Base-by-base conservation (phyloP, 2,113 vertebrate species). In the Colistium nudipinnis region DNA sequence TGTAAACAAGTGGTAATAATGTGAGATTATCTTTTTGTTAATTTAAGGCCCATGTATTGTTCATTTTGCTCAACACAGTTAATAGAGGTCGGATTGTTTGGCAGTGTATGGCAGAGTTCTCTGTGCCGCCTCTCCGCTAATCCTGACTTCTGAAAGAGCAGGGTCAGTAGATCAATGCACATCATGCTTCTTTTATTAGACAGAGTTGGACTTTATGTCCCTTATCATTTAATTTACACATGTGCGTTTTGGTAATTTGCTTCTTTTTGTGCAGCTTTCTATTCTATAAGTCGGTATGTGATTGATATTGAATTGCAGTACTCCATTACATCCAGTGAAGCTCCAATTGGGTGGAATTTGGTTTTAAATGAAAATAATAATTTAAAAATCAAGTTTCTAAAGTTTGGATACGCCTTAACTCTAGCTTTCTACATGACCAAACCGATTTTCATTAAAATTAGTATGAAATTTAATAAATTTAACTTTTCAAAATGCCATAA, bases 151-250 rank as follows among this genome's bases (percentile, higher is more conserved):
- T n/a, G 17, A 36, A 54, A 62, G 17, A 73, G 49, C 25, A 36
- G 49, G 27, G 19, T 59, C 10, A 55, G 57, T 57, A 68, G 57
- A 78, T 35, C 3, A 4, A 62, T 2, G 8, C 31, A 59, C 74
- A 78, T 74, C 66, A 72, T 51, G 56, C 65, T 45, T 60, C 30
- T 20, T 59, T 62, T 30, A 25, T n/a, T 14, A 20, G 56, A 53
- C 33, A 64, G 43, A 61, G 14, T 56, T 69, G 22, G 31, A 62
- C 45, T 77, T 70, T 52, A 63, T 30, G 56, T 78, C 54, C 41
- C 65, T 80, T 75, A 80, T 80, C 54, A 71, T 80, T 80, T 47
- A 44, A 75, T 69, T 69, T 83, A 49, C 70, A 49, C 52, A 1
- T 71, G 69, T 62, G 53, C 62, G 64, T 82, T 81, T 55, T 74